Evolutionary conservation across 2,888 invertebrate genomes (phyloP), one percentile per base, ranked within the genome.

Genomic region (Elegia similella): DNA sequence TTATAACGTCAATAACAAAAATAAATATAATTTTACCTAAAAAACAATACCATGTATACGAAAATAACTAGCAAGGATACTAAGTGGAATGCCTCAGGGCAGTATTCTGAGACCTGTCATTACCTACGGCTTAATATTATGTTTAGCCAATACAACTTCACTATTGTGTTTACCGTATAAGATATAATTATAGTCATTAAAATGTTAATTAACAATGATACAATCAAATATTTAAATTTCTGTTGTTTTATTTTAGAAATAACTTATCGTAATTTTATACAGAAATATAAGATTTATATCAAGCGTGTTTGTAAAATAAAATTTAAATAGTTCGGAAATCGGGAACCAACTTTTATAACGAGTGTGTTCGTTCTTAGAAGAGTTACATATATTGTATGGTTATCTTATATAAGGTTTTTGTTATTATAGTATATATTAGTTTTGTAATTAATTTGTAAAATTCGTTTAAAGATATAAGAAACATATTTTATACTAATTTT

Each of bases 41-140:
- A 15, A 46, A 12, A 38, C 34, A 52, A 38, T 50, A 30, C 15
- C 15, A 43, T n/a, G 42, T 38, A 6, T 42, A 48, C 29, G 23
- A 7, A 23, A 46, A 13, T 46, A 17, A 55, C 43, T 46, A 48
- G 17, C 23, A 34, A 17, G 8, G 32, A 50, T 16, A 48, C 56
- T 42, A 56, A 42, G 29, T 16, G 48, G 55, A 34, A 17, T 32
- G 56, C 56, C 56, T 48, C 56, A 56, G 48, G 56, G 56, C 48
- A 50, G 6, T 42, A 42, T n/a, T 42, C 42, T 56, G 42, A 56
- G 47, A 29, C 56, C 56, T 56, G 42, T 56, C 42, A 56, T 56
- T 56, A 47, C 7, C 42, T 43, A n/a, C 12, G 17, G 38, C 48
- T 42, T 48, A 56, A 55, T 42, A 48, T 56, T 48, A 56, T 56